A percentile compares a stretch with the other conserved stretches of the same genome.
Conservation (phyloP, 2,113 vertebrate species). For the Sapajus apella region DNA sequence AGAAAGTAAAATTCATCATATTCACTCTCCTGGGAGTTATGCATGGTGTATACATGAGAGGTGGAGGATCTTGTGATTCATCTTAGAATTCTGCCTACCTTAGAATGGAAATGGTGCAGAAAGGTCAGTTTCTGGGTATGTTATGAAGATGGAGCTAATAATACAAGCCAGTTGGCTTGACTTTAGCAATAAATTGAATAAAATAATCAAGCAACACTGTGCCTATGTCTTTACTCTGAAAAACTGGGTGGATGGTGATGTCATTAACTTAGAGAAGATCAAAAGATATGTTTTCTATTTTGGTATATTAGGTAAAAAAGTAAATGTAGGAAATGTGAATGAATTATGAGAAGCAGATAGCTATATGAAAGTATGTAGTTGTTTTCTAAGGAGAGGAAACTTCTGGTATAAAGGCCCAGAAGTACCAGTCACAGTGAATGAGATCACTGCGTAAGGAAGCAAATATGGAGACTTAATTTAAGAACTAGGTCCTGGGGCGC, state of each 20-base stretch:
- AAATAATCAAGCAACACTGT: neutral
- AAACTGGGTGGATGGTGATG: neutral
- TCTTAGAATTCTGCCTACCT: neutral
- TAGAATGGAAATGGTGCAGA: neutral
- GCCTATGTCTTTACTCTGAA: neutral
- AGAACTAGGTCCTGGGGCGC: neutral
- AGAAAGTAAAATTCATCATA: neutral
- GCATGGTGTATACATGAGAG: neutral
- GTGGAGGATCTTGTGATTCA: neutral
- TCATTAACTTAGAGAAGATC: neutral
- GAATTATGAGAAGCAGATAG: neutral
- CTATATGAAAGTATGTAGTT: neutral
- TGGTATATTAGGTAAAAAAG: neutral
- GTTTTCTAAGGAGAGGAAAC: neutral
- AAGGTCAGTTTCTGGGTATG: neutral
- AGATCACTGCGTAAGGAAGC: neutral
- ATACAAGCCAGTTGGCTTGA: neutral
- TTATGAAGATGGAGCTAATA: neutral
- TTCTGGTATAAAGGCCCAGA: neutral
- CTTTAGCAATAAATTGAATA: neutral
- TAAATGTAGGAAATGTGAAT: neutral
- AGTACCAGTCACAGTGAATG: neutral
- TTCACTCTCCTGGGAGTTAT: neutral
- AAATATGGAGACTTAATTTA: neutral
- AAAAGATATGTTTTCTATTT: neutral